Conservation (phyloP, 2,113 vertebrate genomes). For the Prinia subflava region DNA sequence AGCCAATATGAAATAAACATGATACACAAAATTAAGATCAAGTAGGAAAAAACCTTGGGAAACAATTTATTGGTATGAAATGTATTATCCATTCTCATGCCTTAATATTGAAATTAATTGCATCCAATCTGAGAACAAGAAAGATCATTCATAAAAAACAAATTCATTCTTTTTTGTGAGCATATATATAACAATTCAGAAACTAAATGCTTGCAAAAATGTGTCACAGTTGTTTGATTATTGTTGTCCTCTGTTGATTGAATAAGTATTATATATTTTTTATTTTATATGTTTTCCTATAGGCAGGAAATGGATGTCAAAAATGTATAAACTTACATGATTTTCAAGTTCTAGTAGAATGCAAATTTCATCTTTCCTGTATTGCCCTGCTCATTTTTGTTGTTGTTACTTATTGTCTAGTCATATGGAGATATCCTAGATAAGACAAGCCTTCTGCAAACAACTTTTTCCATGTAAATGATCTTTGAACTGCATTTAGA, state of each 20-base stretch:
- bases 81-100: background rate
- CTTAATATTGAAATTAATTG: background rate
- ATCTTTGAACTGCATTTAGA: constrained; percentile 50
- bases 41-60: background rate
- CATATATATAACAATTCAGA: background rate
- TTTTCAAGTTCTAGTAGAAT: background rate
- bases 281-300: background rate
- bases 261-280: background rate
- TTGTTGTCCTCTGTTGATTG: background rate
- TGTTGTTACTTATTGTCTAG: background rate
- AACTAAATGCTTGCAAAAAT: background rate
- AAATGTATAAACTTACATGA: background rate
- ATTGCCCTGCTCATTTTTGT: background rate
- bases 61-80: background rate
- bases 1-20: background rate
- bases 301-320: background rate
- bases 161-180: background rate
- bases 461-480: background rate
- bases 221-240: background rate
- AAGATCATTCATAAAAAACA: background rate
- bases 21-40: background rate
- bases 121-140: background rate
- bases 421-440: background rate
- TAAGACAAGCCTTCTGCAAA: constrained; percentile 13
- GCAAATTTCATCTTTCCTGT: background rate